Base-by-base conservation (phyloP, 2,888 invertebrate genomes). In the Halocaridina rubra region DNA sequence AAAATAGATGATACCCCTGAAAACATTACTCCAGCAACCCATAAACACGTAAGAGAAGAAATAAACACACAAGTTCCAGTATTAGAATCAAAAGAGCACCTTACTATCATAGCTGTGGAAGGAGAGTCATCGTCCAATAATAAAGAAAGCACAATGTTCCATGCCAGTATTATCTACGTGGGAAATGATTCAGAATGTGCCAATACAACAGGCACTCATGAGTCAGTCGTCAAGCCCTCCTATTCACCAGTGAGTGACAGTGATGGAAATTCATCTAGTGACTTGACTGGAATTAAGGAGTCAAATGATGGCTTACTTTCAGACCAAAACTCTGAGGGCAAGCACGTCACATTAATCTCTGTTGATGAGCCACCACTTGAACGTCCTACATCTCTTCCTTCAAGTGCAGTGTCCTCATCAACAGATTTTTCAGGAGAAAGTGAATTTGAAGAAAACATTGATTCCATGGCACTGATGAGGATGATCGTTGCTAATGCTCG, bases 141-240 rank as follows among this genome's bases (percentile, higher is more conserved):
- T 10, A 13, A 24, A 24, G 30, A 64, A 19, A 27, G 19, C 0
- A 13, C 57, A 16, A 30, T 78, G 16, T 78, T 29, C 46, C 72
- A 78, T 72, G 82, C 82, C n/a, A 84, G 78, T 22, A 78, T 69
- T 22, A 59, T 84, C 4, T 69, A 78, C 30, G 39, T 84, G 30
- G 78, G 61, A 53, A 57, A 76, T 29, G 57, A 29, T 5, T 19
- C 53, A 53, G 5, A 53, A n/a, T n/a, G 4, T n/a, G 53, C 19
- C 19, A 53, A 53, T 53, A 19, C 53, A 53, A n/a, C n/a, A n/a
- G n/a, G n/a, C n/a, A 53, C 10, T 13, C 1, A 3, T 53, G 53
- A 53, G 19, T n/a, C 16, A 53, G 53, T 4, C 16, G 19, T n/a
- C 3, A 53, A 4, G 4, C 10, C 16, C 16, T n/a, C n/a, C 19